Percentiles rank a stretch among this genome's conserved stretches.
phyloP scores from a whole-genome alignment of 2,797 vertebrate species.

The Pipistrellus kuhlii region DNA sequence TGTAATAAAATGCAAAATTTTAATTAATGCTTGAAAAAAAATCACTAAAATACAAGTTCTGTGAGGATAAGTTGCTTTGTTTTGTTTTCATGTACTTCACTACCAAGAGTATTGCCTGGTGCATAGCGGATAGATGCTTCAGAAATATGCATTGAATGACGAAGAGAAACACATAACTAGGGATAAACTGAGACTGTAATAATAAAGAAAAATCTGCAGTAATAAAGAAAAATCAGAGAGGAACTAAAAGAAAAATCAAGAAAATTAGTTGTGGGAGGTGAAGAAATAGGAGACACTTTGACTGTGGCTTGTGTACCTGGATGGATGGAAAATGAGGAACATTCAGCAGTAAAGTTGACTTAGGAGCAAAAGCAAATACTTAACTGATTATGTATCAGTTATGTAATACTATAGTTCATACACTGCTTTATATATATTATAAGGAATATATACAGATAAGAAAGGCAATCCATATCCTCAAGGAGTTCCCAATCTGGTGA shows the following conservation, averaged over 20 bases:
- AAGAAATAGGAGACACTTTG: background rate
- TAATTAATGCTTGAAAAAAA: background rate
- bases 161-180: background rate
- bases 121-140: background rate
- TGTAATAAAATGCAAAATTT: background rate
- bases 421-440: background rate
- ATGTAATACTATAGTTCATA: background rate
- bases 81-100: background rate
- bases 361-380: background rate
- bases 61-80: background rate
- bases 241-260: background rate
- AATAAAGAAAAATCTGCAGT: background rate
- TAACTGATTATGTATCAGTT: background rate
- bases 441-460: background rate
- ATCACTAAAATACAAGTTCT: background rate
- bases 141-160: background rate
- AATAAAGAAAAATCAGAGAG: conserved; percentile 29
- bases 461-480: background rate
- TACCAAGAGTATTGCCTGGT: background rate
- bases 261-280: background rate
- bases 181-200: background rate
- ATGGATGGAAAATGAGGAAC: background rate
- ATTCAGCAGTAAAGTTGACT: background rate
- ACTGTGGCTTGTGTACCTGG: background rate
- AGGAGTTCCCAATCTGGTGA: background rate